phyloP scores from a whole-genome alignment of 2,797 vertebrate species.

The Graptemys geographica region DNA sequence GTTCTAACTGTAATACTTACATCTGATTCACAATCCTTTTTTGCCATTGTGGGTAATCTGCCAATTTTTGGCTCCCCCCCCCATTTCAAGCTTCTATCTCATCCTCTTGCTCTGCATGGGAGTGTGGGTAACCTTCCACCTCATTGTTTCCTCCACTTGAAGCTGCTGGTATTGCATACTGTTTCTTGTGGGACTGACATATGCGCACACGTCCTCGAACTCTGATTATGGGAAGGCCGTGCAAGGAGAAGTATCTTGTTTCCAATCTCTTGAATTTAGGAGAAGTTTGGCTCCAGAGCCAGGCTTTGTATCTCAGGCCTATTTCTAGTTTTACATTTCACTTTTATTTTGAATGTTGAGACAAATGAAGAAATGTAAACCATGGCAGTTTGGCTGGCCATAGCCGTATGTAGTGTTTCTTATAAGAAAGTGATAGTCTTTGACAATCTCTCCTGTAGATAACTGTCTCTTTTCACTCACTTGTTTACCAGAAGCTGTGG shows the following conservation, averaged over 20 bases:
- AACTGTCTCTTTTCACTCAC: neutral
- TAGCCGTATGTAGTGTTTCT: neutral
- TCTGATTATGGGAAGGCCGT: neutral
- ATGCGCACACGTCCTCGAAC: neutral
- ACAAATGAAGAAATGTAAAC: neutral
- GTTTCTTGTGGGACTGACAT: neutral
- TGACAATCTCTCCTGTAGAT: neutral
- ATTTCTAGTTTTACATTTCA: neutral
- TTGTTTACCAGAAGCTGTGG: slow-evolving; percentile 65
- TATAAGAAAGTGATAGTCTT: neutral
- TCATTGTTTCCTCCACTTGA: rapidly evolving
- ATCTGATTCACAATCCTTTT: neutral
- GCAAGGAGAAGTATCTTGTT: neutral
- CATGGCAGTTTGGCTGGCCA: neutral
- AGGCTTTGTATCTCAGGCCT: neutral
- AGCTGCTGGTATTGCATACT: neutral
- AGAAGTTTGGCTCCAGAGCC: neutral
- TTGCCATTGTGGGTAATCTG: neutral
- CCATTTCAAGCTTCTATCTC: rapidly evolving
- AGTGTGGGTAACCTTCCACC: neutral
- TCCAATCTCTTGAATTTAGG: neutral
- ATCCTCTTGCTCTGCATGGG: rapidly evolving
- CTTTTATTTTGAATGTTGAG: neutral
- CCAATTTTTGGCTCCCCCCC: too few relatives aligned
- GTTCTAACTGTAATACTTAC: rapidly evolving